Evolutionary conservation across 1,140 invertebrate genomes (phyloP).

Genomic region (Diplogasteroides magnus): DNA sequence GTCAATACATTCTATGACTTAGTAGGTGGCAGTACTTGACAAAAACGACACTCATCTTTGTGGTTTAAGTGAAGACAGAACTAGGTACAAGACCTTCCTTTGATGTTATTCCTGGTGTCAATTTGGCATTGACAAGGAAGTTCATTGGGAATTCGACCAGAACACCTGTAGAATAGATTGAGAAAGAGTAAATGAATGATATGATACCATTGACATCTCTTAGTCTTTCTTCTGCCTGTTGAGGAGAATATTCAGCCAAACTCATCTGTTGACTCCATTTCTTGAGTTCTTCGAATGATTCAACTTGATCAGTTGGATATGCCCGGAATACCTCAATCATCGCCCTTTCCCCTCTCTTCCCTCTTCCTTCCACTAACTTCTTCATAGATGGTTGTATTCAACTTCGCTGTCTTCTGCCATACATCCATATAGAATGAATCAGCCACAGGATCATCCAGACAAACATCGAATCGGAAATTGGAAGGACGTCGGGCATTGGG

Average conservation of each 20-base stretch:
- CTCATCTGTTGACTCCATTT: conserved; percentile 44
- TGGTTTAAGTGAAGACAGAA: conserved; percentile 47
- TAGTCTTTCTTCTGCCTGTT: conserved; percentile 36
- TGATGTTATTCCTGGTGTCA: conserved; percentile 44
- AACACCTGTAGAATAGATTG: conserved; percentile 9
- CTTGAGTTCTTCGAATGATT: conserved; percentile 45
- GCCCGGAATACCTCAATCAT: conserved; percentile 39
- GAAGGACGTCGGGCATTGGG: conserved; percentile 21
- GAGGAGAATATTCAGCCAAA: conserved; percentile 41
- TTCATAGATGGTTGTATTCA: conserved; percentile 54
- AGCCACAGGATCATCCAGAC: conserved; percentile 48
- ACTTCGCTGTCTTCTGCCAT: conserved; percentile 47
- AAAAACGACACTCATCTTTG: too few species aligned
- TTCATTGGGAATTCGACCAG: conserved; percentile 51
- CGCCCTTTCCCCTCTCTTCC: too few species aligned
- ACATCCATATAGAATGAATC: conserved; percentile 52
- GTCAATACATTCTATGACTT: too few species aligned
- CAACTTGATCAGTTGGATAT: conserved; percentile 50
- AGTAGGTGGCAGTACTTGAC: too few species aligned
- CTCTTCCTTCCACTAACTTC: conserved; percentile 30
- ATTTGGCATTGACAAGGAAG: conserved; percentile 43
- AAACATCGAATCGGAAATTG: conserved; percentile 28
- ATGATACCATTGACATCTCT: conserved; percentile 36
- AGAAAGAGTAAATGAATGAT: too few species aligned
- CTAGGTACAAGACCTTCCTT: conserved; percentile 53